Conservation (phyloP, 2,888 invertebrate genomes). For the Aphelenchoides bicaudatus region DNA sequence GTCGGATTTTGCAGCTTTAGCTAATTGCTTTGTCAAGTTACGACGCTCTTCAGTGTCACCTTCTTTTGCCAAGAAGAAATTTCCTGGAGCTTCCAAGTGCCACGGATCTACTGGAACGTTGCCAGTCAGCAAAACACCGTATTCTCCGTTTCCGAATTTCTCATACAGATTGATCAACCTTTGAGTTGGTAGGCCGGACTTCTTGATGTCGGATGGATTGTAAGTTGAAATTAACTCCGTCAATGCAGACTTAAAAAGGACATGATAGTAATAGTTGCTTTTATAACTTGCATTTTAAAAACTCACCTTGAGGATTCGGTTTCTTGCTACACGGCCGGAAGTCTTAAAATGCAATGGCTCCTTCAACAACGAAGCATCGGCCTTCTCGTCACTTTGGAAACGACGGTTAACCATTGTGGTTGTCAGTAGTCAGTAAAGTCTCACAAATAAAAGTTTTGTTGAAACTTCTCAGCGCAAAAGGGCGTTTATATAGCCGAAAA, state of each 20-base stretch:
- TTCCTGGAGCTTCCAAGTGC: slow-evolving; percentile 44
- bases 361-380: not conserved
- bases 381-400: no score
- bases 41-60: slow-evolving; percentile 31
- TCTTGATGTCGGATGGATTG: not conserved
- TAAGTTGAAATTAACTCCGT: slow-evolving; percentile 12
- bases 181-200: not conserved
- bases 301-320: slow-evolving; percentile 16
- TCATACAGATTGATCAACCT: slow-evolving; percentile 5
- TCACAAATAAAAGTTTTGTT: no score
- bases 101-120: slow-evolving; percentile 34
- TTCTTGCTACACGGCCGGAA: not conserved
- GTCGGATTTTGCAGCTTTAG: slow-evolving; percentile 33
- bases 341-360: slow-evolving; percentile 6
- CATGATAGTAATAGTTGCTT: not conserved
- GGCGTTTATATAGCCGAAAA: no score
- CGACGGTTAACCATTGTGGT: no score
- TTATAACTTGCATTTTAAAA: not conserved
- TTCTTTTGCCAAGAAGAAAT: slow-evolving; percentile 40
- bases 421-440: no score
- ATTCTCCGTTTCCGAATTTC: slow-evolving; percentile 30
- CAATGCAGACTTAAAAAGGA: slow-evolving; percentile 4
- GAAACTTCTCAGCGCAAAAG: no score
- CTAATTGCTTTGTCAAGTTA: slow-evolving; percentile 23
- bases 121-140: slow-evolving; percentile 42